Evolutionary conservation across 2,797 vertebrate species (phyloP), one percentile per base, ranked within the genome.

Genomic region (Valencia hispanica): DNA sequence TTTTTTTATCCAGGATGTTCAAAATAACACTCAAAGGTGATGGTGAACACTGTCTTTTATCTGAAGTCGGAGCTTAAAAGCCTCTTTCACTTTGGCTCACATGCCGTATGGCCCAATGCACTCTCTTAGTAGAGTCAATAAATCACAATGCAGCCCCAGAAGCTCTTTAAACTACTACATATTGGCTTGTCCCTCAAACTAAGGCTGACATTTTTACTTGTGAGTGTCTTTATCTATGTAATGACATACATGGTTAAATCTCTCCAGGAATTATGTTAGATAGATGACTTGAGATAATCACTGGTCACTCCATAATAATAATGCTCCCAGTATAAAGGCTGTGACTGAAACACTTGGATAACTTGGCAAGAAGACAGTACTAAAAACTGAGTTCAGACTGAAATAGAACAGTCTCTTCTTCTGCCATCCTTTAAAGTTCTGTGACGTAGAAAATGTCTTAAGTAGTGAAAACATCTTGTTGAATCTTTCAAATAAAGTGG

Each of bases 291-390:
- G 86, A 84, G 73, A 73, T 68, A 61, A 68, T 82, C 77, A 68
- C 79, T 87, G 80, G 87, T 83, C 77, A 80, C 72, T 84, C 79
- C 61, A 59, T 57, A 85, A 78, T 47, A 74, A 68, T 74, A 81
- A 87, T 69, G 3, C 65, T 34, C 72, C 75, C 51, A 72, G 63
- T 69, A 77, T 84, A 72, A 84, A 86, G 69, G 65, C 71, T 87
- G 80, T 83, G 53, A 79, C 81, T 80, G 59, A 55, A 85, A 89
- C 84, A 87, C 90, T 92, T 87, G 55, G 55, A 86, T 70, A 79
- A 79, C 68, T 78, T 84, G 82, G 84, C 81, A 75, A n/a, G 83
- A 86, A 86, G 84, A 87, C 80, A 72, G 79, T 32, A 70, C n/a
- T 81, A 74, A 81, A 81, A 85, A 17, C 53, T 3, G 30, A 75